These are phyloP conservation scores for Eulemur rubriventer DNA, from an alignment of 2,797 vertebrate species.

Conservation along the genomic window DNA sequence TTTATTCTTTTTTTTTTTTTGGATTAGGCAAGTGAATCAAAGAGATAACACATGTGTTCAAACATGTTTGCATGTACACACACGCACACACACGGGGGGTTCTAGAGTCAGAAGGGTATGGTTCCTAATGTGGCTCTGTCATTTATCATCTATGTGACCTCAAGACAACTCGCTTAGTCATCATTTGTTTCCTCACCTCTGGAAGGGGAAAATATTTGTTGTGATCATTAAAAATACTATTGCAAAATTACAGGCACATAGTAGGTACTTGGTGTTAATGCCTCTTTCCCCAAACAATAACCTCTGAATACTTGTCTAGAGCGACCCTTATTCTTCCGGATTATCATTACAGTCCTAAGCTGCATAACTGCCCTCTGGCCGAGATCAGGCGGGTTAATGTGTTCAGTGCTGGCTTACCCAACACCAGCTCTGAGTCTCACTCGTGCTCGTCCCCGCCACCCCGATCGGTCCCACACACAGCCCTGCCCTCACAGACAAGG, in stretches of 20 bases:
- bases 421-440: background rate
- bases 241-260: background rate
- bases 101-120: background rate
- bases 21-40: background rate
- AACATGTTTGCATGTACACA: background rate
- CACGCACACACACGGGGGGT: background rate
- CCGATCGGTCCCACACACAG: rapidly evolving
- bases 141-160: background rate
- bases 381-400: too few species aligned
- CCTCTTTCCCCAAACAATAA: background rate
- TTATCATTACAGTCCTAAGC: background rate
- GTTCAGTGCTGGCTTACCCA: background rate
- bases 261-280: background rate
- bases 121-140: background rate
- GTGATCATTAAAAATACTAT: background rate
- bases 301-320: background rate
- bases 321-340: background rate
- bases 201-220: background rate
- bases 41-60: background rate
- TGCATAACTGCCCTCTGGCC: background rate
- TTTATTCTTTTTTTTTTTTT: background rate
- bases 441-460: rapidly evolving
- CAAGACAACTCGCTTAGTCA: background rate
- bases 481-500: background rate
- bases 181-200: background rate